Base-by-base conservation (phyloP, 37 sponge, comb jelly and placozoan genomes). In the Spongia lamella region DNA sequence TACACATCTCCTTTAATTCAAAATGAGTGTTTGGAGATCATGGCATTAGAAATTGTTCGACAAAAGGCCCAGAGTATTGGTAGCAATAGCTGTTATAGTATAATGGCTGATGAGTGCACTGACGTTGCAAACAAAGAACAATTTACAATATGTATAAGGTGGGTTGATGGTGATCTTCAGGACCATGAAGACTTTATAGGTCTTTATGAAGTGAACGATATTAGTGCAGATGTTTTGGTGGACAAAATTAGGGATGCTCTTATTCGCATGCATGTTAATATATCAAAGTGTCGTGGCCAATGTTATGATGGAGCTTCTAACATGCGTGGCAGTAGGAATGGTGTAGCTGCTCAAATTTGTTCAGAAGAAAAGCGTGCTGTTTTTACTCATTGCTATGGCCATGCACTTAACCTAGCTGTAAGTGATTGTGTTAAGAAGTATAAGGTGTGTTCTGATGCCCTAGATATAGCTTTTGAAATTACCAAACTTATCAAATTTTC, bases 81-180 rank as follows among this genome's bases (percentile, higher is more conserved):
- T 16, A 64, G 36, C 16, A 83, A 66, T 74, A 26, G 52, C 9
- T 78, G 53, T 62, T 91, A 58, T 66, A 78, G 32, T 31, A 77
- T 86, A 31, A 76, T 90, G 91, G 86, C 87, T 32, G 91, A 90
- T 66, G 86, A 86, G 54, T 90, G 86, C 56, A 85, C 86, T 3
- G 91, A 90, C 37, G 20, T 52, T 27, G 59, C 79, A 3, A 85
- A 85, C 79, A 80, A 76, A 33, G 90, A 90, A 38, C 91, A 90
- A 60, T 90, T 90, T 64, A 66, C 78, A 25, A 73, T 85, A 25
- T 77, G 79, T 79, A 65, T 63, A 35, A 14, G 70, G 17, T 73
- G 74, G 54, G 54, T 52, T 52, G 72, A 70, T 53, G 19, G 7
- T 15, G 31, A 40, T 70, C 72, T 70, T 7, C 51, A 54, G 16